Percentiles rank a stretch among this genome's conserved stretches.
These are phyloP conservation scores for Stenodera caucasica DNA, from an alignment of 2,888 invertebrate species.

Conservation along the genomic window DNA sequence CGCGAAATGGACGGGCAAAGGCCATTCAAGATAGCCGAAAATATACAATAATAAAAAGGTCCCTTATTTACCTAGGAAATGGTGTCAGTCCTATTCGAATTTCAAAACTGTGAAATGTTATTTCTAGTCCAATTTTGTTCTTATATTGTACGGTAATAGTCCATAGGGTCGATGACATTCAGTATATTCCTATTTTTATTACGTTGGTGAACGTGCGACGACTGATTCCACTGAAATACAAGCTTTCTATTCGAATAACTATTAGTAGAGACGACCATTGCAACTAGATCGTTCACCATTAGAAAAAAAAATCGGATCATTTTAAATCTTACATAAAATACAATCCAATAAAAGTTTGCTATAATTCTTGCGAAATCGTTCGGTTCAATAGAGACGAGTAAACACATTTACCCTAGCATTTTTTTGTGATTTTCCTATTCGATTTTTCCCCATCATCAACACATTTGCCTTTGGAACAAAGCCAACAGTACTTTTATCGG, in stretches of 20 bases:
- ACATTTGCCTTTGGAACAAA: slow-evolving; percentile 41
- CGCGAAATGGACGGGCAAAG: slow-evolving; percentile 18
- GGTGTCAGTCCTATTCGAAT: slow-evolving; percentile 16
- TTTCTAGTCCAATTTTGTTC: slow-evolving; percentile 12
- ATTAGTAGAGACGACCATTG: too few species aligned
- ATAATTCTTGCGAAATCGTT: slow-evolving; percentile 37
- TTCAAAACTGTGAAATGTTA: slow-evolving; percentile 14
- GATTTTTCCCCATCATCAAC: slow-evolving; percentile 36
- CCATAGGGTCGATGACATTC: slow-evolving; percentile 8
- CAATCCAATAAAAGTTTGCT: slow-evolving; percentile 34
- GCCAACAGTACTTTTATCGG: slow-evolving; percentile 43
- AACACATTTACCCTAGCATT: slow-evolving; percentile 36
- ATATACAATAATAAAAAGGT: slow-evolving; percentile 14
- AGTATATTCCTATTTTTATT: slow-evolving; percentile 9
- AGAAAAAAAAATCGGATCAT: neutral
- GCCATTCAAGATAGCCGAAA: slow-evolving; percentile 15
- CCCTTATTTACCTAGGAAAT: slow-evolving; percentile 24
- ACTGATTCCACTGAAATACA: neutral
- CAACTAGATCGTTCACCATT: too few species aligned
- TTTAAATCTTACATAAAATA: neutral
- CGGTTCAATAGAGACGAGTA: slow-evolving; percentile 33
- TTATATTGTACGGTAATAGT: neutral
- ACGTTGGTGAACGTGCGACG: slow-evolving; percentile 4
- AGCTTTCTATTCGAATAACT: too few species aligned
- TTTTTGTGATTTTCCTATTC: slow-evolving; percentile 36